Percentiles rank a stretch among this genome's conserved stretches.
These are phyloP conservation scores for Phlogophora meticulosa DNA, from an alignment of 2,888 invertebrate species.

Conservation along the genomic window DNA sequence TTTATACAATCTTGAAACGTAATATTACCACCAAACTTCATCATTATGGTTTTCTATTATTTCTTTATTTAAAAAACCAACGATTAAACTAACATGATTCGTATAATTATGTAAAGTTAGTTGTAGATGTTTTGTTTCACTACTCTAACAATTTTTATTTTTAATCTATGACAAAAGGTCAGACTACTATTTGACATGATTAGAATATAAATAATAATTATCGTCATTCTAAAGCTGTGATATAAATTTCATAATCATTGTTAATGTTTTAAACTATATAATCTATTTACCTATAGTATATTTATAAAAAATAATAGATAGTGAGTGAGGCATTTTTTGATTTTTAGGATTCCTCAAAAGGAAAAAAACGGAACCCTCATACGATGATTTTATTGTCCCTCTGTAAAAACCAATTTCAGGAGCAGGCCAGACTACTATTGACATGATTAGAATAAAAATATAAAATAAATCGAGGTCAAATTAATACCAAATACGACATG, in stretches of 20 bases:
- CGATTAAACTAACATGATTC: constrained; percentile 6
- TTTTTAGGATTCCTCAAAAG: too few relatives aligned
- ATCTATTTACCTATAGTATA: constrained; percentile 24
- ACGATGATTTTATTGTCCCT: too few relatives aligned
- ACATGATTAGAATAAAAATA: too few relatives aligned
- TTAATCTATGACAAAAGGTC: constrained; percentile 4
- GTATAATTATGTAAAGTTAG: constrained; percentile 4
- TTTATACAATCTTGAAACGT: constrained; percentile 9
- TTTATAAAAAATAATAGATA: constrained; percentile 6
- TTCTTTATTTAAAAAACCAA: not conserved
- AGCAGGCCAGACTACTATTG: too few relatives aligned
- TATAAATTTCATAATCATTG: constrained; percentile 71
- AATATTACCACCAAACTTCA: not conserved
- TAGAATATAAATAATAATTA: constrained; percentile 32
- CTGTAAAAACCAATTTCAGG: too few relatives aligned
- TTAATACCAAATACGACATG: too few relatives aligned
- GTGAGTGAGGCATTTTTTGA: constrained; percentile 1
- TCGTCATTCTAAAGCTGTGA: constrained; percentile 68
- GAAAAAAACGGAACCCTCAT: too few relatives aligned
- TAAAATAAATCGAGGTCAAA: too few relatives aligned
- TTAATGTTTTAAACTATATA: constrained; percentile 47
- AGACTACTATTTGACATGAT: constrained; percentile 11
- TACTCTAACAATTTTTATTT: constrained; percentile 2
- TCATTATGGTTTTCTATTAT: constrained; percentile 6
- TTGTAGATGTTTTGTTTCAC: constrained; percentile 25